Evolutionary conservation across 2,797 vertebrate species (phyloP), one percentile per base, ranked within the genome.

Genomic region (Selene dorsalis): DNA sequence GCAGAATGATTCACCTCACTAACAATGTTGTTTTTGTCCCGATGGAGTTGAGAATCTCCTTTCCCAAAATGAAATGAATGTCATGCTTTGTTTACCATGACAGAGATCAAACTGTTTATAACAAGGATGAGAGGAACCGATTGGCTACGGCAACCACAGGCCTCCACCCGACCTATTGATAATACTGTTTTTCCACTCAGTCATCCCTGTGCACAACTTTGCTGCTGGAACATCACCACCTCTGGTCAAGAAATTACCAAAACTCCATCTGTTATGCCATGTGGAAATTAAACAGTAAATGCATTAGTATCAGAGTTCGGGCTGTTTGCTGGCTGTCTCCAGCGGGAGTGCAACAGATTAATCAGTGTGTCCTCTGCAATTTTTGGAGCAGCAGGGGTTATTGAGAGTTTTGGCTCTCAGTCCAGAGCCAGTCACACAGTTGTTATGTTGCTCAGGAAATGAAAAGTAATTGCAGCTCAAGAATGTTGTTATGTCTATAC

Each of bases 341-440:
- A 47, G 80, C 80, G 69, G 74, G 68, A 83, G 71, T 66, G 75
- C 30, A 68, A 71, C 75, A 84, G 47, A 88, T 88, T 87, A 86
- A 85, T 87, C 75, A 79, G 73, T 67, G 77, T 84, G 83, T 83
- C 79, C 72, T 80, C 86, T 84, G 76, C 82, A 88, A 81, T 87
- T 81, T 79, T 73, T 20, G n/a, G 62, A 88, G 79, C 82, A 88
- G 83, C 74, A 32, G 85, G 79, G 69, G 80, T 74, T 79, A 83
- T 73, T 60, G 79, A 79, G 63, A 78, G 72, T 75, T 66, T 70
- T 60, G 71, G 53, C 70, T 84, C 57, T 80, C 3, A 8, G 61
- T 69, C 57, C 69, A 84, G 69, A 82, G 55, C 64, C 68, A 58
- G 53, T 76, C 75, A 69, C 59, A 78, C 70, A 84, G 65, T 84